A percentile compares a stretch with the other conserved stretches of the same genome.
Evolutionary conservation across 2,797 vertebrate species (phyloP).

Genomic region (Graptemys geographica): DNA sequence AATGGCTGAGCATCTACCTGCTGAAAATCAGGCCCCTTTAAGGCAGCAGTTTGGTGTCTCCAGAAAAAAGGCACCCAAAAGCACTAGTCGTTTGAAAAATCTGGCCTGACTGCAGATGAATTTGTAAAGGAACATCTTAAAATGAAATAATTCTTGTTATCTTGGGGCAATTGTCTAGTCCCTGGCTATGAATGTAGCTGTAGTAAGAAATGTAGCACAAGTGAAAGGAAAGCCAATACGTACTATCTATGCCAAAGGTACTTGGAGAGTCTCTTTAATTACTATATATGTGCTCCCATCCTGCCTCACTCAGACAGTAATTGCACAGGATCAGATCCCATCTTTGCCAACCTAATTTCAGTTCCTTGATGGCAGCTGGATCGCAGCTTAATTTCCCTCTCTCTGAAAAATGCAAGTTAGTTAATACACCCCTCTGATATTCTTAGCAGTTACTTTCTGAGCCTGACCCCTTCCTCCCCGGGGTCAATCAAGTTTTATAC

Average conservation of each 20-base stretch:
- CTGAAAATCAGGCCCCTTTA: background rate
- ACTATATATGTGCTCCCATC: background rate
- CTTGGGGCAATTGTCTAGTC: background rate
- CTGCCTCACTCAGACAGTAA: background rate
- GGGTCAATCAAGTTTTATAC: background rate
- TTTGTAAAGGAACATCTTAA: background rate
- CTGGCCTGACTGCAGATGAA: rapidly evolving
- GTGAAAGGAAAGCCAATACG: rapidly evolving
- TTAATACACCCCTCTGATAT: background rate
- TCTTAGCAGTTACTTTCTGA: background rate
- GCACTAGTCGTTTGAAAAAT: background rate
- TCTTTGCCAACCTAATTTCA: background rate
- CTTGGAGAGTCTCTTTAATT: background rate
- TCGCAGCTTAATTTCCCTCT: background rate
- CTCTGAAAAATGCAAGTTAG: background rate
- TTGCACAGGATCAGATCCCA: background rate
- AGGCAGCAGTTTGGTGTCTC: background rate
- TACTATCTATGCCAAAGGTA: background rate
- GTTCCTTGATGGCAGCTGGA: background rate
- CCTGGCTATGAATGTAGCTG: rapidly evolving
- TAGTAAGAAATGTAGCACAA: background rate
- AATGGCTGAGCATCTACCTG: background rate
- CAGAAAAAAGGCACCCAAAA: background rate
- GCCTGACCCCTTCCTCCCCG: background rate
- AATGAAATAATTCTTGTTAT: background rate